Evolutionary conservation across 2,888 invertebrate species (phyloP).

Genomic region (Tiphia femorata): DNA sequence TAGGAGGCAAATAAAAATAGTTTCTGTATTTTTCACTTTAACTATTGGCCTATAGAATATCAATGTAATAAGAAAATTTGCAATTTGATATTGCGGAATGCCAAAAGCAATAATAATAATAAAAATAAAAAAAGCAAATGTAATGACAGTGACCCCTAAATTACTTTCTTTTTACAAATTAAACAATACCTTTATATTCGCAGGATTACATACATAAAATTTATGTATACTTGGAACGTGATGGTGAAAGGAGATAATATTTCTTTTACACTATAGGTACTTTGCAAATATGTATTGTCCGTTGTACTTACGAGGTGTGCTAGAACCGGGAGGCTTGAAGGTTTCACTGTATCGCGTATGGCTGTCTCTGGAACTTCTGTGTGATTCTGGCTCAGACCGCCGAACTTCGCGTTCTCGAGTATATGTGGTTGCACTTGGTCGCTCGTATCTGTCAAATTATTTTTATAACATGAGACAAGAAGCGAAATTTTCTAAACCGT

Average conservation of each 20-base stretch:
- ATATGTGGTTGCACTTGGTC: constrained; percentile 55
- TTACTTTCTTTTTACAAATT: no score
- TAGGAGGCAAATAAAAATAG: no score
- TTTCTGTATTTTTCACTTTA: no score
- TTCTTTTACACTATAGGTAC: constrained; percentile 12
- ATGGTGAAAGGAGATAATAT: no score
- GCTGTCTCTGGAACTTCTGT: constrained; percentile 62
- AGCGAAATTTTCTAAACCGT: neutral
- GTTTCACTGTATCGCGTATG: constrained; percentile 63
- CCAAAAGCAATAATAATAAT: no score
- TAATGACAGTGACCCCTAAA: no score
- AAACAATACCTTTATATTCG: no score
- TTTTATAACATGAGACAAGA: neutral
- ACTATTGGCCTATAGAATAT: no score
- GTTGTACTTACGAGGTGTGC: constrained; percentile 62
- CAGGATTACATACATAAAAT: neutral
- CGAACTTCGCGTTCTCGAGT: constrained; percentile 65
- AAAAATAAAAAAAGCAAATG: no score
- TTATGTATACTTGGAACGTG: neutral
- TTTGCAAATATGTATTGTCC: constrained; percentile 23
- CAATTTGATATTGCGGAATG: no score
- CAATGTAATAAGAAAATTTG: no score
- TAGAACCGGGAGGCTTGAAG: constrained; percentile 62
- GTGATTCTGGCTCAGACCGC: constrained; percentile 62
- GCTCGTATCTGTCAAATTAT: constrained; percentile 55